Evolutionary conservation across 2,797 vertebrate species (phyloP).

Genomic region (Typhlichthys subterraneus): DNA sequence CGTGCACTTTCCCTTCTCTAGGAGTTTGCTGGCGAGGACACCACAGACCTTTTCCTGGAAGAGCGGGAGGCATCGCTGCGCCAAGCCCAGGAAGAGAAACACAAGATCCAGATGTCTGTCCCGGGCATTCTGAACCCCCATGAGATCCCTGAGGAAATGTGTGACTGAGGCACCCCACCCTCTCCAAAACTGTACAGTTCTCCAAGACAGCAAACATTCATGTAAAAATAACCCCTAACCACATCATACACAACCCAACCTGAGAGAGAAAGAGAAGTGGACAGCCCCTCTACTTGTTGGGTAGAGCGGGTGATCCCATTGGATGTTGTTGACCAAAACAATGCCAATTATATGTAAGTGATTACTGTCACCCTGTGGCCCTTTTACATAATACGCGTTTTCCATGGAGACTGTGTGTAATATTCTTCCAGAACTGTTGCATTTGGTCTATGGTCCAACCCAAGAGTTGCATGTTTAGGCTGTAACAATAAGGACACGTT

Average conservation of each 20-base stretch:
- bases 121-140: constrained; percentile 98
- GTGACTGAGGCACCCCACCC: constrained; percentile 82
- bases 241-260: constrained; percentile 63
- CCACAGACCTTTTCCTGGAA: constrained; percentile 95
- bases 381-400: constrained; percentile 96
- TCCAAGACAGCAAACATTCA: constrained; percentile 24
- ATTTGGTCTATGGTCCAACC: constrained; percentile 80
- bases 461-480: constrained; percentile 93
- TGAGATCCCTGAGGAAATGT: constrained; percentile 99
- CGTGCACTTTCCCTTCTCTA: constrained; percentile 45
- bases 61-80: constrained; percentile 94
- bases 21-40: constrained; percentile 98
- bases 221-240: constrained; percentile 48
- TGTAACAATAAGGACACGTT: constrained; percentile 80
- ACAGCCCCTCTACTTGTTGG: constrained; percentile 64
- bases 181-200: constrained; percentile 56
- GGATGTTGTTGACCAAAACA: constrained; percentile 96
- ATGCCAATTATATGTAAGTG: constrained; percentile 96
- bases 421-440: constrained; percentile 87
- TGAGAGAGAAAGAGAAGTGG: constrained; percentile 64
- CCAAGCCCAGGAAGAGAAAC: constrained; percentile 97
- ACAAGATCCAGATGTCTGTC: constrained; percentile 98
- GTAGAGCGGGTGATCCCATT: constrained; percentile 79
- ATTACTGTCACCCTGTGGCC: constrained; percentile 93
- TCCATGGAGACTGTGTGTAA: constrained; percentile 97